Evolutionary conservation across 2,888 invertebrate genomes (phyloP).

Genomic region (Gandaritis pyraliata): DNA sequence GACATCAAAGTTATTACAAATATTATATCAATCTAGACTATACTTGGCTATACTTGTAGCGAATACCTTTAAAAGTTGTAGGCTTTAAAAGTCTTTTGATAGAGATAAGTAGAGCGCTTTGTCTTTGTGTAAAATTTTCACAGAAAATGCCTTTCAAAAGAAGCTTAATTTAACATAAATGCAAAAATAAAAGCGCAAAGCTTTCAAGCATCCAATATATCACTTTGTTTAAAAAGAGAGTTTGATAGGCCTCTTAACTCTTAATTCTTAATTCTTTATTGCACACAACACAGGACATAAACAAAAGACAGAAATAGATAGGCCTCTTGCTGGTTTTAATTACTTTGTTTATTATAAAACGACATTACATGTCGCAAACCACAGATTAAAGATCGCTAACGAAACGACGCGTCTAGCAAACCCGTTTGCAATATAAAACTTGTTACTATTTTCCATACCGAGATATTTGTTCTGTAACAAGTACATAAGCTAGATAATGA

Average conservation of each 20-base stretch:
- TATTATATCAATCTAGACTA: neutral
- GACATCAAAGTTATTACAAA: neutral
- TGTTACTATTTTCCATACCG: neutral
- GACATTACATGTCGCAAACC: too few relatives aligned
- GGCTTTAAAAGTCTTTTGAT: slow-evolving; percentile 3
- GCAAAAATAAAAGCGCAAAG: slow-evolving; percentile 7
- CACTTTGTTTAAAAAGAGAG: neutral
- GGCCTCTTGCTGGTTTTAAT: neutral
- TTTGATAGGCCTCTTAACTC: neutral
- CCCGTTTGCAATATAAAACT: neutral
- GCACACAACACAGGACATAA: too few relatives aligned
- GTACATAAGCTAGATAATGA: slow-evolving; percentile 21
- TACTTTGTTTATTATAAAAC: slow-evolving; percentile 1
- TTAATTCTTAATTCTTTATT: too few relatives aligned
- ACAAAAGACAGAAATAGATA: neutral
- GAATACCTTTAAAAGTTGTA: slow-evolving; percentile 1
- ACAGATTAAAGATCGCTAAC: too few relatives aligned
- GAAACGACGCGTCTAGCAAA: too few relatives aligned
- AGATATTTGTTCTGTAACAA: slow-evolving; percentile 19
- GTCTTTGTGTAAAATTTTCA: slow-evolving; percentile 5
- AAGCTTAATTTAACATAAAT: slow-evolving; percentile 2
- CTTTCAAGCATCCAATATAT: slow-evolving; percentile 4
- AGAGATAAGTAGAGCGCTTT: slow-evolving; percentile 4
- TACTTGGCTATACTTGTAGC: neutral
- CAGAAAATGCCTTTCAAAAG: slow-evolving; percentile 4